A percentile compares a stretch with the other conserved stretches of the same genome.
phyloP scores from a whole-genome alignment of 2,888 invertebrate species.

The Hemaris fuciformis region DNA sequence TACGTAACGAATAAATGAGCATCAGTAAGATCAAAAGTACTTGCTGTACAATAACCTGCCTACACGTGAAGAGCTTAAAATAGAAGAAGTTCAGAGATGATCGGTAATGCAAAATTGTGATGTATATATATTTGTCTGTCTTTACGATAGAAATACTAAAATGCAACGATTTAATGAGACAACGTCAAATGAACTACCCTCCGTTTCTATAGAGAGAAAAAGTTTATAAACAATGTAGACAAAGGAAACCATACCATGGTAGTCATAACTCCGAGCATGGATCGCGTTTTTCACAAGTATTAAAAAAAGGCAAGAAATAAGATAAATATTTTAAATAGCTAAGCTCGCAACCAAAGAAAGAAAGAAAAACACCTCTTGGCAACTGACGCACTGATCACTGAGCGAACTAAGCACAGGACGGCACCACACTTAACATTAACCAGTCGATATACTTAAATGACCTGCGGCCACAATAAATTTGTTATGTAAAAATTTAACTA shows the following conservation, averaged over 20 bases:
- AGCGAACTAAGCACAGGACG: constrained; percentile 76
- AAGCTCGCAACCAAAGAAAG: constrained; percentile 71
- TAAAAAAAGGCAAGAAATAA: constrained; percentile 59
- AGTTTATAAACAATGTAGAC: constrained; percentile 67
- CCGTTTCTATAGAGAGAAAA: constrained; percentile 62
- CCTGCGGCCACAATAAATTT: constrained; percentile 43
- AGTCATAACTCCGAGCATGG: constrained; percentile 82
- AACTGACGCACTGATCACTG: constrained; percentile 71
- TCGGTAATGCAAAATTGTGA: constrained; percentile 12
- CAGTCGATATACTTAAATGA: constrained; percentile 45
- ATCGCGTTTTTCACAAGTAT: constrained; percentile 75
- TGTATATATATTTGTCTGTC: constrained; percentile 15
- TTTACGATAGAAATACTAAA: constrained; percentile 27
- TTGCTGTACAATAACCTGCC: neutral
- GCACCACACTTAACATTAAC: constrained; percentile 56
- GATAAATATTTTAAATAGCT: constrained; percentile 51
- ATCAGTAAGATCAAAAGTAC: neutral
- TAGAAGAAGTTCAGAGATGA: constrained; percentile 21
- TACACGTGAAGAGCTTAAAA: neutral
- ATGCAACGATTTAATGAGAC: constrained; percentile 45
- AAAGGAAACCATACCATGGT: constrained; percentile 82
- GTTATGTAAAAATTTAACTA: constrained; percentile 45
- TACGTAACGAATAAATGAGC: neutral
- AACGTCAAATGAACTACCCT: constrained; percentile 56
- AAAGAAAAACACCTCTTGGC: constrained; percentile 65